These are phyloP conservation scores for Halocynthia roretzi DNA, from an alignment of 23 tunicate species.

Conservation along the genomic window DNA sequence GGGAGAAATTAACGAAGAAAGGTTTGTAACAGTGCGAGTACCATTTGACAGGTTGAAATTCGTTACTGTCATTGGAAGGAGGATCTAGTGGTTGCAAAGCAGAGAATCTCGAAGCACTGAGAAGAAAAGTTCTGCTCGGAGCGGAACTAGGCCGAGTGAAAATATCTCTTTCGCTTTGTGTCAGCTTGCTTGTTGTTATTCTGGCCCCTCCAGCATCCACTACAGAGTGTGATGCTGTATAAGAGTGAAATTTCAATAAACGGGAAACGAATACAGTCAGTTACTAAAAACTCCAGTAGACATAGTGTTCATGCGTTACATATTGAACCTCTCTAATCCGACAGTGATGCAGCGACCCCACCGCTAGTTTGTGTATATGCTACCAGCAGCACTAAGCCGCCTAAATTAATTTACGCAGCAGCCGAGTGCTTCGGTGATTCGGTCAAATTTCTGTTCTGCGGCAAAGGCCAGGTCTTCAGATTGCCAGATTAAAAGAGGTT, in stretches of 20 bases:
- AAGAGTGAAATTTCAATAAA: background rate
- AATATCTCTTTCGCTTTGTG: slow-evolving; percentile 46
- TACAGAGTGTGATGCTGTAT: background rate
- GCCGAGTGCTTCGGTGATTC: too few relatives aligned
- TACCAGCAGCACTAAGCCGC: too few relatives aligned
- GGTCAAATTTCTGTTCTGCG: too few relatives aligned
- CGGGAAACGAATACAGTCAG: too few relatives aligned
- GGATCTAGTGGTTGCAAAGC: slow-evolving; percentile 68
- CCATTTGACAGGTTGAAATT: slow-evolving; percentile 81
- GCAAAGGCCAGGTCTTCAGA: too few relatives aligned
- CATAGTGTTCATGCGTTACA: too few relatives aligned
- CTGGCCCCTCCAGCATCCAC: slow-evolving; percentile 68
- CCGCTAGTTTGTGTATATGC: too few relatives aligned
- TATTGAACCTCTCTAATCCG: too few relatives aligned
- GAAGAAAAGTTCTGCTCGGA: slow-evolving; percentile 78
- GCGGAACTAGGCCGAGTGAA: slow-evolving; percentile 84
- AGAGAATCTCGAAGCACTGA: slow-evolving; percentile 61
- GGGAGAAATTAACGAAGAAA: background rate
- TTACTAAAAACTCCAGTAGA: too few relatives aligned
- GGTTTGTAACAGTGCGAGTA: background rate
- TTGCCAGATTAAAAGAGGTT: too few relatives aligned
- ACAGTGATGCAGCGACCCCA: too few relatives aligned
- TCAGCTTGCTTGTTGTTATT: slow-evolving; percentile 63
- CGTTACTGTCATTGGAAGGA: background rate
- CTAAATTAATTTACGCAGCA: too few relatives aligned